A percentile compares a stretch with the other conserved stretches of the same genome.
phyloP scores from a whole-genome alignment of 2,113 vertebrate genomes.

The Myrmophylax atrothorax region DNA sequence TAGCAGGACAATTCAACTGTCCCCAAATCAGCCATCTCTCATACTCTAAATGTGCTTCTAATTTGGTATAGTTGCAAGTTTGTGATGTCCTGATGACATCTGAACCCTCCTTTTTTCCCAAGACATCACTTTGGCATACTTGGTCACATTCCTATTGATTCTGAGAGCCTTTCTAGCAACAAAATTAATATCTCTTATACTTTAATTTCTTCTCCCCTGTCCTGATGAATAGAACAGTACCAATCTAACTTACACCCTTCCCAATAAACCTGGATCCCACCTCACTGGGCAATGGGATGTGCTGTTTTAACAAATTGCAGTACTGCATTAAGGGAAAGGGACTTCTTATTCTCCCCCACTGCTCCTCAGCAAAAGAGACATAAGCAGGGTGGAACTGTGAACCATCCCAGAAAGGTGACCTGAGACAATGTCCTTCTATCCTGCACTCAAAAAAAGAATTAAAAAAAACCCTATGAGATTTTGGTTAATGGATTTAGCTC shows the following conservation, averaged over 20 bases:
- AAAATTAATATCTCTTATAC: neutral
- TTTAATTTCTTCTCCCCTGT: neutral
- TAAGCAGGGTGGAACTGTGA: neutral
- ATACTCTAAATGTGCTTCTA: neutral
- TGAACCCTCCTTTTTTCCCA: neutral
- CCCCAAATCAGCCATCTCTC: neutral
- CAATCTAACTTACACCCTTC: neutral
- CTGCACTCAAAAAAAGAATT: neutral
- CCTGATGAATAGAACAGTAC: neutral
- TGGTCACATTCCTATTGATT: neutral
- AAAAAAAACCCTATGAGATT: neutral
- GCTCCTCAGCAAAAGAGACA: neutral
- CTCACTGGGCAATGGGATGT: neutral
- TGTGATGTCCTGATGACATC: neutral
- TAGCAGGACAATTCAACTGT: neutral
- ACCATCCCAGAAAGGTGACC: neutral
- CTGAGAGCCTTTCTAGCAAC: neutral
- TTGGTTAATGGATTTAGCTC: neutral
- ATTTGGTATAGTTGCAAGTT: neutral
- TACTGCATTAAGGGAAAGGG: neutral
- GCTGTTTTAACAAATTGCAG: conserved; percentile 26
- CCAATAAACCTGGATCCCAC: neutral
- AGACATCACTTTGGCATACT: neutral
- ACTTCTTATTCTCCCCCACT: neutral
- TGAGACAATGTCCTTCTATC: neutral